phyloP scores from a whole-genome alignment of 2,888 invertebrate genomes.

The Hartigia nigra region DNA sequence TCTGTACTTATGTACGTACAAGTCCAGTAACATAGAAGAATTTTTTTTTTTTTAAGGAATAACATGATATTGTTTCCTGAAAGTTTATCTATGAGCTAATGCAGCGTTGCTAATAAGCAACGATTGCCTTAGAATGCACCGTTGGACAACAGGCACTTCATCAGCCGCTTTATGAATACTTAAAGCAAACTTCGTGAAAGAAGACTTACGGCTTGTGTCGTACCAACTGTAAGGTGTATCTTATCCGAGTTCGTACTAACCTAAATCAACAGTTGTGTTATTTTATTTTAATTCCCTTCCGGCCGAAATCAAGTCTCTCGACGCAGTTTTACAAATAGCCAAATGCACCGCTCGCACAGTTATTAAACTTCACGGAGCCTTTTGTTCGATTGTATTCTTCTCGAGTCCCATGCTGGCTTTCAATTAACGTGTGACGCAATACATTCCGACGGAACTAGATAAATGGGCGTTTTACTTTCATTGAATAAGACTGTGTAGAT shows the following conservation, averaged over 20 bases:
- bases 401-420: neutral
- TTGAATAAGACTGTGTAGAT: neutral
- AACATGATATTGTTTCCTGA: neutral
- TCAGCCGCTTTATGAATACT: slow-evolving; percentile 5
- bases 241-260: neutral
- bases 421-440: slow-evolving; percentile 1
- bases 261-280: neutral
- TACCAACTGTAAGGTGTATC: neutral
- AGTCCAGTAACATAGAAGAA: neutral
- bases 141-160: slow-evolving; percentile 8
- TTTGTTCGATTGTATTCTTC: neutral
- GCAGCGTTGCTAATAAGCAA: slow-evolving; percentile 11
- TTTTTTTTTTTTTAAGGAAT: neutral
- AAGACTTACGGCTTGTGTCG: slow-evolving; percentile 8
- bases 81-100: neutral
- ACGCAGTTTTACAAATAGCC: neutral
- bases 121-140: slow-evolving; percentile 5
- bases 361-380: neutral
- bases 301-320: neutral
- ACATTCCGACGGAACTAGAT: neutral
- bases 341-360: neutral
- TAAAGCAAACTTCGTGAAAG: neutral
- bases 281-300: neutral
- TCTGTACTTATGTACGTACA: neutral
- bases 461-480: neutral